These are phyloP conservation scores for Ophion ventricosus DNA, from an alignment of 2,888 invertebrate genomes.

Conservation along the genomic window DNA sequence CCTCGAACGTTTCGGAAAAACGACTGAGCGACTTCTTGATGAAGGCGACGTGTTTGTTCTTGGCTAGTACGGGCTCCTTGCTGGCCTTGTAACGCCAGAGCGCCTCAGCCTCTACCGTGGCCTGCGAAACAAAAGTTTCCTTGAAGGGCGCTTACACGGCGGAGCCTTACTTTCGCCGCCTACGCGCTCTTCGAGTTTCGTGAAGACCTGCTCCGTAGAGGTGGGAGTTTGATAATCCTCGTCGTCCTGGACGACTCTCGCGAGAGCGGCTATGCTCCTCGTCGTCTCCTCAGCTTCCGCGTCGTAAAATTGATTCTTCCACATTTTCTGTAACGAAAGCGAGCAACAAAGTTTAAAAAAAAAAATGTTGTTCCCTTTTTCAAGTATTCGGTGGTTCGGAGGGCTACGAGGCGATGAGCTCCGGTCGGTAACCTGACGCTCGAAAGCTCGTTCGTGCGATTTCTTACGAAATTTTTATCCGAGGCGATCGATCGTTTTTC, in stretches of 20 bases:
- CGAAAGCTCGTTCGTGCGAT: neutral
- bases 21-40: constrained; percentile 88
- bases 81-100: constrained; percentile 84
- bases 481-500: constrained; percentile 17
- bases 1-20: constrained; percentile 89
- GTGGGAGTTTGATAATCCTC: constrained; percentile 86
- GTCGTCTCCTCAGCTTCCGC: constrained; percentile 68
- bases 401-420: neutral
- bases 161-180: neutral
- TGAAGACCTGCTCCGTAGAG: constrained; percentile 85
- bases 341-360: too few relatives aligned
- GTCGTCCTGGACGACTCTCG: constrained; percentile 85
- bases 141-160: constrained; percentile 15
- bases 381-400: neutral
- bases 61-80: constrained; percentile 86
- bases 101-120: constrained; percentile 85
- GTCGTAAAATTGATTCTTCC: constrained; percentile 71
- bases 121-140: constrained; percentile 81
- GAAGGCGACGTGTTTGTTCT: constrained; percentile 87
- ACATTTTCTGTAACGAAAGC: constrained; percentile 71
- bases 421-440: constrained; percentile 29
- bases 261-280: constrained; percentile 79
- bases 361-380: neutral
- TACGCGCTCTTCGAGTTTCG: constrained; percentile 8
- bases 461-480: neutral